Conservation (phyloP, 2,888 invertebrate species). For the Halocaridina rubra region DNA sequence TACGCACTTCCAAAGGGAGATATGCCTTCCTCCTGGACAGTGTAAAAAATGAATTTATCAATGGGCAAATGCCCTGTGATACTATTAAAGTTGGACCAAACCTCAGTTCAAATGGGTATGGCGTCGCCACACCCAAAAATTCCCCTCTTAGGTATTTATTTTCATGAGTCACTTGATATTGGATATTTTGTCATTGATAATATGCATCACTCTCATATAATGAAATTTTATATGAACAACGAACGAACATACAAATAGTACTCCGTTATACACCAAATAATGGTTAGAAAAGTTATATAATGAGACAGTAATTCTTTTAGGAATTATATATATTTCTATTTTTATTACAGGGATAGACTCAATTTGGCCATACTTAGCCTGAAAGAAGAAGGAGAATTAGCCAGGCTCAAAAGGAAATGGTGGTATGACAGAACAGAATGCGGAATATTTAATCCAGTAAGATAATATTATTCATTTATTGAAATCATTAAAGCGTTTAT, state of each 20-base stretch:
- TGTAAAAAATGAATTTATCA: slow-evolving; percentile 82
- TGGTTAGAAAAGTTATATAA: too few species aligned
- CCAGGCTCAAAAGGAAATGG: slow-evolving; percentile 93
- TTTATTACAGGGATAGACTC: slow-evolving; percentile 81
- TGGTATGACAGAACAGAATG: slow-evolving; percentile 80
- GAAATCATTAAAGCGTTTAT: too few species aligned
- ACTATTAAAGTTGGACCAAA: slow-evolving; percentile 93
- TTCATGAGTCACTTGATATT: too few species aligned
- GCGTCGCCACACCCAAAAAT: slow-evolving; percentile 91
- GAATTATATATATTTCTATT: not conserved
- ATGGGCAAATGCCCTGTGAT: slow-evolving; percentile 91
- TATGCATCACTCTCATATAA: too few species aligned
- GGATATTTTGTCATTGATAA: too few species aligned
- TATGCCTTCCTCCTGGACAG: slow-evolving; percentile 75
- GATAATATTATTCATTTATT: too few species aligned
- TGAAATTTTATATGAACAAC: too few species aligned
- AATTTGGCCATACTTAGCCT: slow-evolving; percentile 91
- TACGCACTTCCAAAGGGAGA: slow-evolving; percentile 74
- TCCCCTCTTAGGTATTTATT: slow-evolving; percentile 93
- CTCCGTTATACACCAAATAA: too few species aligned
- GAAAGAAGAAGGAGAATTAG: slow-evolving; percentile 91
- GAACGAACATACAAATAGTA: too few species aligned
- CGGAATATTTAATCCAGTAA: slow-evolving; percentile 64
- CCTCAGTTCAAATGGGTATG: slow-evolving; percentile 90
- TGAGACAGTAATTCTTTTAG: too few species aligned